Evolutionary conservation across 2,113 vertebrate species (phyloP), one percentile per base, ranked within the genome.

Genomic region (Phalacrocorax pelagicus): DNA sequence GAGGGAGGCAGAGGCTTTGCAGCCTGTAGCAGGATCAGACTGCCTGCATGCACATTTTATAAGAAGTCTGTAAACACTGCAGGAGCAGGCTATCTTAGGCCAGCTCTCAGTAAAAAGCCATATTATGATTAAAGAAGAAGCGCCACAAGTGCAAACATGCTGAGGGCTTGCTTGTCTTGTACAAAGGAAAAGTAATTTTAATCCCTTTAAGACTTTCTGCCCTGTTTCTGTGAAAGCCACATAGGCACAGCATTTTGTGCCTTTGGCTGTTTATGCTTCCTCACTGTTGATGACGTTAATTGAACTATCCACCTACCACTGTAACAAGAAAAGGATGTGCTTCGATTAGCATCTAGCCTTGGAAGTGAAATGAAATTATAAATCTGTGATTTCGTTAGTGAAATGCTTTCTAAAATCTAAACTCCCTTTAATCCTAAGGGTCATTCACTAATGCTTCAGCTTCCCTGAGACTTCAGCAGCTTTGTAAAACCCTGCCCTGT

Each of bases 381-480:
- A 75, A 81, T 38, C 74, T 70, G 71, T 47, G 69, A 96, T 96
- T 96, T 91, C 81, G 72, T 92, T 84, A 95, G 92, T 63, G 70
- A 96, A 96, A 92, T 40, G 52, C 54, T 80, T 71, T 51, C 80
- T 89, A 82, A 87, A 95, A 91, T 89, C 61, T 26, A 70, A 94
- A 69, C 51, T 69, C 77, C 19, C 62, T 71, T 52, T 89, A 92
- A 83, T 93, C 70, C 86, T 57, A 78, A 81, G 74, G 92, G 86
- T 83, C 75, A 86, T 44, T 44, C 42, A 19, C 69, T 91, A 91
- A 92, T 2, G 6, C 69, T 82, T 88, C 57, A 75, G 77, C 79
- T 87, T 90, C 71, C 67, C 66, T 38, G 75, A 90, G 65, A 85
- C 65, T 94, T 86, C 81, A 81, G 71, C 67, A 93, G 81, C 78